Evolutionary conservation across 2,113 vertebrate species (phyloP).

Genomic region (Heterotis niloticus): DNA sequence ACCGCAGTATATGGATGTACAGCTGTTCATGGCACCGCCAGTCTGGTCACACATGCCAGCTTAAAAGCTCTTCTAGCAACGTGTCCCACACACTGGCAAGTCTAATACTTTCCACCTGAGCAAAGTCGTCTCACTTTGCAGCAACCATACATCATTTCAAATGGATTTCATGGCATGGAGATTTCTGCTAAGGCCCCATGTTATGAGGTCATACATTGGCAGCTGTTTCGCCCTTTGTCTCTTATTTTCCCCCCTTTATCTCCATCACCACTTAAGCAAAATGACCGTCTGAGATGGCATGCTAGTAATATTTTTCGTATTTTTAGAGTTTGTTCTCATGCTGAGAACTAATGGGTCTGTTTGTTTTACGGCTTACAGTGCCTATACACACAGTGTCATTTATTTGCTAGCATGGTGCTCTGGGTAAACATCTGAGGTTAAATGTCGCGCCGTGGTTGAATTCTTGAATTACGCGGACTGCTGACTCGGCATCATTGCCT

Average conservation of each 20-base stretch:
- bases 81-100: background rate
- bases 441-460: background rate
- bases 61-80: constrained; percentile 11
- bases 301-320: background rate
- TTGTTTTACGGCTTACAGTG: background rate
- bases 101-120: background rate
- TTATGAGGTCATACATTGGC: background rate
- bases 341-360: background rate
- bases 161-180: background rate
- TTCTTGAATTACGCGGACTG: background rate
- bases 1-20: background rate
- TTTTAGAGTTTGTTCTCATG: background rate
- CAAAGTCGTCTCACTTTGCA: background rate
- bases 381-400: background rate
- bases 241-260: background rate
- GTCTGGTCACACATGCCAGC: constrained; percentile 7
- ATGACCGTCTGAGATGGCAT: background rate
- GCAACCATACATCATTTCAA: background rate
- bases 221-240: background rate
- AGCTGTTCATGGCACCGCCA: background rate
- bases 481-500: too few relatives aligned
- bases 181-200: background rate
- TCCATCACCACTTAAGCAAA: background rate
- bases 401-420: background rate
- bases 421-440: background rate